Percentiles rank a stretch among this genome's conserved stretches.
These are phyloP conservation scores for Threskiornis aethiopicus DNA, from an alignment of 2,797 vertebrate species.

Conservation along the genomic window DNA sequence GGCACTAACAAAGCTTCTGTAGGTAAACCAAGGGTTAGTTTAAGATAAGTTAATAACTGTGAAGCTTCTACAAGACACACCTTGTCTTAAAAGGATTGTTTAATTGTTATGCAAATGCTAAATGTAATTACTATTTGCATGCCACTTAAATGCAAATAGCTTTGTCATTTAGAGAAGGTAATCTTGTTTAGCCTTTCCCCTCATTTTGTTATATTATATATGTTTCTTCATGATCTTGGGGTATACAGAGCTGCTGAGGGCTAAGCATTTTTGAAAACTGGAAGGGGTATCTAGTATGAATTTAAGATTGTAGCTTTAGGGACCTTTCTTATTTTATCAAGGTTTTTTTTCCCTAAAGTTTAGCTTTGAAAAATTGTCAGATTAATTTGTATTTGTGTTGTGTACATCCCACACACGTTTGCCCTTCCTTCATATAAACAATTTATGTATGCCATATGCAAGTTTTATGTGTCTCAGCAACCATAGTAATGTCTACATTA, in stretches of 20 bases:
- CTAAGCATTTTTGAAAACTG: neutral
- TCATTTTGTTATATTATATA: neutral
- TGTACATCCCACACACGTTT: neutral
- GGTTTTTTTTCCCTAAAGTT: neutral
- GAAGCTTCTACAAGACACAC: neutral
- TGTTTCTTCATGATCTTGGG: neutral
- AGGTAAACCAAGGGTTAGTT: neutral
- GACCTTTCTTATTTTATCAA: neutral
- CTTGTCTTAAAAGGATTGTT: constrained; percentile 3
- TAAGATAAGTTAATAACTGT: neutral
- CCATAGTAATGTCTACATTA: neutral
- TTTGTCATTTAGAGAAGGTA: constrained; percentile 17
- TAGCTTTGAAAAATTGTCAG: neutral
- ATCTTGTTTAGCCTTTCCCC: constrained; percentile 24
- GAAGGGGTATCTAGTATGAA: neutral
- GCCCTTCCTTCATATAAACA: neutral
- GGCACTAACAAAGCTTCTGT: neutral
- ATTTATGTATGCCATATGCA: neutral
- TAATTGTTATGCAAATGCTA: constrained; percentile 17
- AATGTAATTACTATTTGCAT: constrained; percentile 28
- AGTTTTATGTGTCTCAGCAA: neutral
- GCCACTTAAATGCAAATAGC: constrained; percentile 24
- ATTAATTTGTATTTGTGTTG: neutral
- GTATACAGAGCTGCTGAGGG: neutral
- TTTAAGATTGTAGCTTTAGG: neutral